Evolutionary conservation across 2,797 vertebrate species (phyloP).

Genomic region (Protonibea diacanthus): DNA sequence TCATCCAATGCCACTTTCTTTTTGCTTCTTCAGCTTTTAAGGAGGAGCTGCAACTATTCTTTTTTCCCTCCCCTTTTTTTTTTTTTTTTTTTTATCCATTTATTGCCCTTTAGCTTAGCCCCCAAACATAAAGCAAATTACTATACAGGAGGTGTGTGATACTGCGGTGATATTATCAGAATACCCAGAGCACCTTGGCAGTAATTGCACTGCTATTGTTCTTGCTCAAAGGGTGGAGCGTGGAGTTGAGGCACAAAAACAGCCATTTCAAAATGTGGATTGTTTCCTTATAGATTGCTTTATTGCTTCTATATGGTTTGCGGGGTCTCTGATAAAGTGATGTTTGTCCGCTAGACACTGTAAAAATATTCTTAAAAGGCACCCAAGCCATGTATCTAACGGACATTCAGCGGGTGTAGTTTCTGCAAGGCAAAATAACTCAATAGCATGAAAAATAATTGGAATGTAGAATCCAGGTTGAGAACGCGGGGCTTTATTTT

Average conservation of each 20-base stretch:
- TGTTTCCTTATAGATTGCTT: constrained; percentile 14
- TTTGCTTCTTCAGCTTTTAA: not conserved
- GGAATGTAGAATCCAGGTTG: constrained; percentile 1
- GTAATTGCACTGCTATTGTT: constrained; percentile 52
- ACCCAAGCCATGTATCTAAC: not conserved
- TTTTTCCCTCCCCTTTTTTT: not conserved
- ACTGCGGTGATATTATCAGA: constrained; percentile 49
- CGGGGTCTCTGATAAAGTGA: not conserved
- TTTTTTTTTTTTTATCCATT: constrained; percentile 9
- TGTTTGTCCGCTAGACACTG: not conserved
- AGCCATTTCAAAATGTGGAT: constrained; percentile 34
- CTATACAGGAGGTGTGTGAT: constrained; percentile 33
- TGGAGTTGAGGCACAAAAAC: constrained; percentile 19
- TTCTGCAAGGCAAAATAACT: not conserved
- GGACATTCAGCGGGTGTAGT: not conserved
- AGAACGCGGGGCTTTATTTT: constrained; percentile 2
- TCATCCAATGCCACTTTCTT: not conserved
- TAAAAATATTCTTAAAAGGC: not conserved
- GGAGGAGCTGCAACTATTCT: not conserved
- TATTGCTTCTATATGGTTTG: not conserved
- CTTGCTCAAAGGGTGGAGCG: constrained; percentile 23
- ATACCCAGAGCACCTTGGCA: constrained; percentile 46
- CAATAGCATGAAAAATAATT: not conserved
- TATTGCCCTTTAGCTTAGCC: constrained; percentile 15
- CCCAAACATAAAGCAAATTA: constrained; percentile 39